Evolutionary conservation across 1,140 invertebrate genomes (phyloP).

Genomic region (Drosophila kepulauana): DNA sequence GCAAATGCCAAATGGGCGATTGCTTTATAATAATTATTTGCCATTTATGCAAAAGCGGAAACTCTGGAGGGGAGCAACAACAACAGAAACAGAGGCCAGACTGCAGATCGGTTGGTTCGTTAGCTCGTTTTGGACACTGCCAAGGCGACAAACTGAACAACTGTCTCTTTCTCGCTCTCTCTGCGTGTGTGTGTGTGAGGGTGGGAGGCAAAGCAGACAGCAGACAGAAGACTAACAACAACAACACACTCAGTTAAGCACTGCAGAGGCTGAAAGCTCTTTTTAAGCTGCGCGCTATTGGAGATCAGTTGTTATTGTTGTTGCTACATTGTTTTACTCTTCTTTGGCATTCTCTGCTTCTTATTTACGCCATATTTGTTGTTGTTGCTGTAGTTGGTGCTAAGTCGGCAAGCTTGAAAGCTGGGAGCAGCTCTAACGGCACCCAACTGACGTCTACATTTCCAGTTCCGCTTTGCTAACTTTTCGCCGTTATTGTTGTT

Average conservation of each 20-base stretch:
- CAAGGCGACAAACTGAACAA: conserved; percentile 44
- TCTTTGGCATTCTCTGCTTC: conserved; percentile 28
- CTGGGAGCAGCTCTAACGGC: conserved; percentile 73
- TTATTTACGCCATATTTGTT: conserved; percentile 52
- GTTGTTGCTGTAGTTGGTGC: conserved; percentile 28
- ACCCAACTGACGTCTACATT: conserved; percentile 63
- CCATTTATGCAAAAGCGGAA: conserved; percentile 62
- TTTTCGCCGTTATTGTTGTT: conserved; percentile 65
- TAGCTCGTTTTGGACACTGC: conserved; percentile 40
- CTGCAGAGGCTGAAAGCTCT: conserved; percentile 24
- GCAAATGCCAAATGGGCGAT: conserved; percentile 51
- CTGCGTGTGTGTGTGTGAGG: background rate
- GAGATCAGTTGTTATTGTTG: conserved; percentile 17
- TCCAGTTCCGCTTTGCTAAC: conserved; percentile 77
- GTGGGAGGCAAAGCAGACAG: conserved; percentile 40
- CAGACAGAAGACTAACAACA: conserved; percentile 35
- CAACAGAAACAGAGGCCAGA: background rate
- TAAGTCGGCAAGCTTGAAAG: conserved; percentile 53
- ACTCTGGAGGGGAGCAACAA: background rate
- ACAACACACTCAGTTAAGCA: conserved; percentile 5
- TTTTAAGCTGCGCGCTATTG: conserved; percentile 39
- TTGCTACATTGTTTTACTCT: conserved; percentile 5
- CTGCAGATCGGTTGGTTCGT: conserved; percentile 39
- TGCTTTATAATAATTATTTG: conserved; percentile 45
- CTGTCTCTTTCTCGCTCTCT: conserved; percentile 9